These are phyloP conservation scores for Augiades crinisus DNA, from an alignment of 2,888 invertebrate species.

Conservation along the genomic window DNA sequence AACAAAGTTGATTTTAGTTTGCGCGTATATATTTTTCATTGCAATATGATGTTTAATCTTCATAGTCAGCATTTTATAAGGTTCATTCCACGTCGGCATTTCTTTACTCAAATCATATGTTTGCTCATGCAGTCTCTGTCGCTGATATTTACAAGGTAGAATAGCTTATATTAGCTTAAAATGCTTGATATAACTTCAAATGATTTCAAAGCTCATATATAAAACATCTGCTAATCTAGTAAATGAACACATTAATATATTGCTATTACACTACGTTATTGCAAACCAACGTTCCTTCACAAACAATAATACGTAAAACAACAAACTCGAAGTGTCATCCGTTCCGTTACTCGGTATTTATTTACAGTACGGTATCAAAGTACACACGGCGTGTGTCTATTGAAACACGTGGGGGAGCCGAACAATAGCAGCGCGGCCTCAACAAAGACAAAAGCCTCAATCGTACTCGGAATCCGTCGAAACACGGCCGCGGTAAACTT, in stretches of 20 bases:
- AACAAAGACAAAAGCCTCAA: conserved; percentile 17
- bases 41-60: conserved; percentile 15
- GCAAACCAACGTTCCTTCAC: background rate
- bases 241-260: too few relatives aligned
- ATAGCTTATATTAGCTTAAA: too few relatives aligned
- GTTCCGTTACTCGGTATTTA: conserved; percentile 10
- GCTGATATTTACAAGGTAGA: too few relatives aligned
- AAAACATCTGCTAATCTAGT: too few relatives aligned
- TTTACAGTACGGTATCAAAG: conserved; percentile 5
- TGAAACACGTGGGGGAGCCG: conserved; percentile 6
- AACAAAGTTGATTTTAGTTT: background rate
- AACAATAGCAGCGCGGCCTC: conserved; percentile 10
- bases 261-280: too few relatives aligned
- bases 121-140: too few relatives aligned
- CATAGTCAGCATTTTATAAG: conserved; percentile 3
- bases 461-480: conserved; percentile 12
- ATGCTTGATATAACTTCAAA: too few relatives aligned
- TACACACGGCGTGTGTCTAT: conserved; percentile 1
- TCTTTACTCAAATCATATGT: background rate
- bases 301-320: background rate
- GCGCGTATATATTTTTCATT: background rate
- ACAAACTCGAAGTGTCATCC: background rate
- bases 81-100: conserved; percentile 1
- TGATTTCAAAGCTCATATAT: too few relatives aligned
- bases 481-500: conserved; percentile 10